Evolutionary conservation across 2,113 vertebrate species (phyloP).

Genomic region (Conger conger): DNA sequence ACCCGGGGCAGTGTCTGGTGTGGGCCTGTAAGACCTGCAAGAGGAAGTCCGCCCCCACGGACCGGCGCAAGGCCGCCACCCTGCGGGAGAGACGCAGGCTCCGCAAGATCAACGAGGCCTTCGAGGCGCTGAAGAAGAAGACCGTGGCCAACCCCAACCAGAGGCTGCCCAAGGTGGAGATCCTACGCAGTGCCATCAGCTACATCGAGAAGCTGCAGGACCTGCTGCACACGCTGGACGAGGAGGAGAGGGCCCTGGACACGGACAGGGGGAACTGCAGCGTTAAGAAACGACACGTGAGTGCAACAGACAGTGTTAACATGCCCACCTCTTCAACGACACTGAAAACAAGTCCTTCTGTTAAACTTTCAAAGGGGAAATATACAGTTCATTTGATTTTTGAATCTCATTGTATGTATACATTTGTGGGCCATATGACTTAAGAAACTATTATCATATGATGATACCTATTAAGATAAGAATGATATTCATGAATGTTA

Average conservation of each 20-base stretch:
- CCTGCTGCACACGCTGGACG: conserved; percentile 86
- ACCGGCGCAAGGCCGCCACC: conserved; percentile 92
- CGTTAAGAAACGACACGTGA: conserved; percentile 79
- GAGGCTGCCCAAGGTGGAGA: conserved; percentile 96
- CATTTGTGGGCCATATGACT: too few relatives aligned
- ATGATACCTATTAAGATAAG: too few relatives aligned
- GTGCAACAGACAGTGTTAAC: conserved; percentile 39
- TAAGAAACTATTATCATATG: too few relatives aligned
- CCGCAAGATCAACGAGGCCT: conserved; percentile 98
- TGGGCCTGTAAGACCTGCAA: conserved; percentile 98
- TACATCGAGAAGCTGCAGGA: conserved; percentile 96
- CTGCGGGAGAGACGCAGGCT: conserved; percentile 88
- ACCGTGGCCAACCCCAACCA: conserved; percentile 96
- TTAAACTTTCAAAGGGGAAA: not conserved
- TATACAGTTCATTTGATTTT: not conserved
- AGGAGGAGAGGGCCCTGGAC: conserved; percentile 81
- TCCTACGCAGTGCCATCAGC: conserved; percentile 92
- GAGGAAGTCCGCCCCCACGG: conserved; percentile 89
- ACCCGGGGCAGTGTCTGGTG: conserved; percentile 90
- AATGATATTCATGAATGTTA: too few relatives aligned
- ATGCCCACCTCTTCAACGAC: not conserved
- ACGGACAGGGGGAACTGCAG: conserved; percentile 69
- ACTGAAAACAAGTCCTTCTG: not conserved
- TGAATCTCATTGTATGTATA: not conserved
- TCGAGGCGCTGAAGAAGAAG: conserved; percentile 90